Conservation (phyloP, 2,113 vertebrate species). For the Tor tambroides region DNA sequence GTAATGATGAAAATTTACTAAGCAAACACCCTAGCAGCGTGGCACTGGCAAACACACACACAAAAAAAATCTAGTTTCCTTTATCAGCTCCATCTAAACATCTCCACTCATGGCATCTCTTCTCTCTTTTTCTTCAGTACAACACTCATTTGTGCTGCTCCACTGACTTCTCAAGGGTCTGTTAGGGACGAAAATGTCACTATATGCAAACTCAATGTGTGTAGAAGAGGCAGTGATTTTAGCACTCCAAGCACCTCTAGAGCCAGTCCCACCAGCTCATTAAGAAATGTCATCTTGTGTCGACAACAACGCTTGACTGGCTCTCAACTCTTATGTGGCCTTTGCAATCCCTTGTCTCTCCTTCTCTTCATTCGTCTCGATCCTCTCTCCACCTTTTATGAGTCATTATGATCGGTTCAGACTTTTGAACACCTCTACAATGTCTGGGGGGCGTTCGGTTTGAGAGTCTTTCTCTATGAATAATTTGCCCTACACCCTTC, state of each 20-base stretch:
- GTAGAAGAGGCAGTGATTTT: background rate
- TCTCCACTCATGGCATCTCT: background rate
- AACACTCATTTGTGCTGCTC: conserved; percentile 23
- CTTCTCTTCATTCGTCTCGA: background rate
- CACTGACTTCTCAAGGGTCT: conserved; percentile 29
- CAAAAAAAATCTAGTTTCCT: background rate
- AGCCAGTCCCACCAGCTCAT: conserved; percentile 27
- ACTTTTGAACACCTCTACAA: background rate
- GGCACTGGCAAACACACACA: background rate
- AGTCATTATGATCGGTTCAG: background rate
- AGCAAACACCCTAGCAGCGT: background rate
- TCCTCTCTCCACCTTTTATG: background rate
- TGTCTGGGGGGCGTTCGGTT: background rate
- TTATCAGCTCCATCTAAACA: background rate
- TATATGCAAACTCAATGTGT: background rate
- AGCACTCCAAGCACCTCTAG: background rate
- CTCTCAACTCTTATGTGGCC: conserved; percentile 25
- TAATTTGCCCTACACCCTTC: conserved; percentile 16
- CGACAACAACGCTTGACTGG: conserved; percentile 4
- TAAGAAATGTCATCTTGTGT: conserved; percentile 35
- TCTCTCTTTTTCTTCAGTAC: background rate
- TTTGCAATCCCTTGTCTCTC: conserved; percentile 34
- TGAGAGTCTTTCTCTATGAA: conserved; percentile 6
- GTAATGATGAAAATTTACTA: too few relatives aligned
- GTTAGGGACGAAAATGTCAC: conserved; percentile 15